These are phyloP conservation scores for Ptilodon capucinus DNA, from an alignment of 2,888 invertebrate species.

Conservation along the genomic window DNA sequence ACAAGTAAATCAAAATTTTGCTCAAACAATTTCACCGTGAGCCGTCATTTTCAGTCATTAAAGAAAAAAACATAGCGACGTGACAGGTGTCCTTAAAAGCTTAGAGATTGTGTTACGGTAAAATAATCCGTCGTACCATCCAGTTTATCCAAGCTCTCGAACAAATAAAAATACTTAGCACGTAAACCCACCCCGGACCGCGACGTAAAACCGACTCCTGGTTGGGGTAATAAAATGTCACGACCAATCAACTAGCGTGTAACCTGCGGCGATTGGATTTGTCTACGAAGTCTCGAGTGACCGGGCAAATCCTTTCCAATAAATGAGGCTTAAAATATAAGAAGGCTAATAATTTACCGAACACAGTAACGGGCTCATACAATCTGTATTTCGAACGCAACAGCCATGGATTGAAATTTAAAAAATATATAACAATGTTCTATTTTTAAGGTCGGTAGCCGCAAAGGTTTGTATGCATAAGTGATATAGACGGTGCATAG, in stretches of 20 bases:
- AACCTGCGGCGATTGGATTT: slow-evolving; percentile 45
- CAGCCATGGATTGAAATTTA: neutral
- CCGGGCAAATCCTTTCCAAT: neutral
- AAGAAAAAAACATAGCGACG: slow-evolving; percentile 22
- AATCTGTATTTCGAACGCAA: neutral
- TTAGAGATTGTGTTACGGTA: slow-evolving; percentile 57
- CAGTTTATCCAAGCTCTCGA: slow-evolving; percentile 52
- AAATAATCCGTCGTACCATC: slow-evolving; percentile 44
- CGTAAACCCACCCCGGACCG: slow-evolving; percentile 49
- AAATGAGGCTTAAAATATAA: neutral
- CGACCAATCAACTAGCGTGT: slow-evolving; percentile 48
- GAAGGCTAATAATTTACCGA: neutral
- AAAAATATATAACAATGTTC: neutral
- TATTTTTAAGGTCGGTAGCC: slow-evolving; percentile 1
- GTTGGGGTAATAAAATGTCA: slow-evolving; percentile 53
- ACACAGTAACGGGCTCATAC: no score
- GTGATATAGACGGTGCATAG: slow-evolving; percentile 40
- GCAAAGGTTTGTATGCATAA: slow-evolving; percentile 37
- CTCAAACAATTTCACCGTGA: neutral
- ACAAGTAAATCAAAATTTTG: neutral
- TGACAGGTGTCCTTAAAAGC: slow-evolving; percentile 56
- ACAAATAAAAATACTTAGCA: slow-evolving; percentile 73
- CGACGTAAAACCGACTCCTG: slow-evolving; percentile 38
- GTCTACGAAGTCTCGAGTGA: slow-evolving; percentile 20
- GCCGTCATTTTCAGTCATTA: slow-evolving; percentile 13